Base-by-base conservation (phyloP, 2,113 vertebrate species). In the Chaetura pelagica region DNA sequence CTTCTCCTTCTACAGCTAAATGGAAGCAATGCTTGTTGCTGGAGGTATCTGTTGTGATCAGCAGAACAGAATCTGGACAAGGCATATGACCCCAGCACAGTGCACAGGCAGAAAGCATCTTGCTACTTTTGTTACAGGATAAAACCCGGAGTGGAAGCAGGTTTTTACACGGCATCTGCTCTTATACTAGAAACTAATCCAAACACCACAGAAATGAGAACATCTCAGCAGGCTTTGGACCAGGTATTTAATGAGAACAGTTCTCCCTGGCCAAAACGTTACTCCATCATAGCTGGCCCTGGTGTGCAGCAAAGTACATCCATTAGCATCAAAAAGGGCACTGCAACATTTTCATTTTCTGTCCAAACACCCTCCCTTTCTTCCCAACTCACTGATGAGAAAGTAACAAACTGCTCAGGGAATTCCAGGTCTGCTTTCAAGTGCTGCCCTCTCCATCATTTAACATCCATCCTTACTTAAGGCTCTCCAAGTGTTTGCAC, bases 221-320 rank as follows among this genome's bases (percentile, higher is more conserved):
- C 38, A 63, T 63, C 71, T 32, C 72, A 71, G 84, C 17, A 72
- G 77, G 71, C 58, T 87, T 73, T 84, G 78, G 90, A 68, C 26
- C 4, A 9, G 54, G 40, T 3, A 61, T 44, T 32, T 48, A 62
- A 48, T 14, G 69, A 58, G 35, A 51, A 72, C 21, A 61, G 57
- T 2, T 82, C 77, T 9, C 20, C 79, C 61, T 23, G 72, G 75
- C 32, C 85, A 69, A 11, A 26, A 63, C 30, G 8, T 6, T 34
- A 13, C 34, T 44, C 15, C 44, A 29, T 4, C 66, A 49, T 64
- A 34, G 27, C 15, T 26, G 62, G 69, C 18, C 54, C 52, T 52
- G n/a, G 16, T 6, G 44, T 52, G 58, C 61, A 76, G 63, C 59
- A 72, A 66, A 69, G 44, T 26, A n/a, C 10, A n/a, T 69, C n/a